Evolutionary conservation across 2,797 vertebrate genomes (phyloP).

Genomic region (Peromyscus attwateri): DNA sequence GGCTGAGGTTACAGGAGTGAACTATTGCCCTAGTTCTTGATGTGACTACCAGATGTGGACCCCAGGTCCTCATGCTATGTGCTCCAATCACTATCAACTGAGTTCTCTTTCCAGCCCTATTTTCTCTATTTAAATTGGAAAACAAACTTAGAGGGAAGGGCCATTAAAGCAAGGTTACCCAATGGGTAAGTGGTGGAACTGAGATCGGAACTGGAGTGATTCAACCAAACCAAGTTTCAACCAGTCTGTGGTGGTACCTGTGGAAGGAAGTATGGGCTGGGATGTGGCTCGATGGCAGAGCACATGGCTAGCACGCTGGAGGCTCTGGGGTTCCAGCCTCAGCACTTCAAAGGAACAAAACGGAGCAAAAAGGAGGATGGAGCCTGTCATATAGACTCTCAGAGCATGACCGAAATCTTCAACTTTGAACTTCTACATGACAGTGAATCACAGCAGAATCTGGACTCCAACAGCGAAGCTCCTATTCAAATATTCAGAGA

Average conservation of each 20-base stretch:
- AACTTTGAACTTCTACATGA: neutral
- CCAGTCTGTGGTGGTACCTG: neutral
- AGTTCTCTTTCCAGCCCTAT: neutral
- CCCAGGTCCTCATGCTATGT: neutral
- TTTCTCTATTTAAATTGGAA: neutral
- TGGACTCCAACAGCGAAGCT: neutral
- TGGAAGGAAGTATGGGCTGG: neutral
- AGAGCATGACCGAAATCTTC: fast-evolving
- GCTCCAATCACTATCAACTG: neutral
- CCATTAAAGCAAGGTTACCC: neutral
- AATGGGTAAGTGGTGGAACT: neutral
- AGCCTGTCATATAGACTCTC: neutral
- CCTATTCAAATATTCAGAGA: neutral
- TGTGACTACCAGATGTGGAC: neutral
- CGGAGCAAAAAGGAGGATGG: neutral
- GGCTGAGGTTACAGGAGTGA: neutral
- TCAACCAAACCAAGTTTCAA: neutral
- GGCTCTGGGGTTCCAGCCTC: neutral
- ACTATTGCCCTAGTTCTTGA: neutral
- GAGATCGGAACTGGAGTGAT: neutral
- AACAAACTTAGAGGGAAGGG: neutral
- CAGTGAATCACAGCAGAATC: no score
- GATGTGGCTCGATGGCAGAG: neutral
- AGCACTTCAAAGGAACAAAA: neutral
- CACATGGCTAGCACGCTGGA: neutral